Evolutionary conservation across 1,140 invertebrate species (phyloP).

Genomic region (Argopecten irradians): DNA sequence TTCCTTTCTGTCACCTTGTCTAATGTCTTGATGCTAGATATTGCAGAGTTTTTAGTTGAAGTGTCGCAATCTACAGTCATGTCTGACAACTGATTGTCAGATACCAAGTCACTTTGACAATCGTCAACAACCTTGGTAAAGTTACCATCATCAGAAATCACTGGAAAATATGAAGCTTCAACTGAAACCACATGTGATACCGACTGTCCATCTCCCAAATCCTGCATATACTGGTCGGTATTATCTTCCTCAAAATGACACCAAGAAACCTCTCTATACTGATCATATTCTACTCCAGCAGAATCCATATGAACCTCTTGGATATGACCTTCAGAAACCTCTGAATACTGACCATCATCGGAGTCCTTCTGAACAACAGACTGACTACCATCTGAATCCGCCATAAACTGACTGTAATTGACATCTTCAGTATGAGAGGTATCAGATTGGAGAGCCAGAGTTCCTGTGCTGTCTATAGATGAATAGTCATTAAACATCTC

Average conservation of each 20-base stretch:
- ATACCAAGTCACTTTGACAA: background rate
- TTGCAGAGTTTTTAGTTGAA: too few relatives aligned
- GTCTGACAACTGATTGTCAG: background rate
- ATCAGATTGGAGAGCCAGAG: too few relatives aligned
- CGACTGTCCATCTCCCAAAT: too few relatives aligned
- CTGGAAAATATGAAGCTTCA: background rate
- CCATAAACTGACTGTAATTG: too few relatives aligned
- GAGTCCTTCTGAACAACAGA: too few relatives aligned
- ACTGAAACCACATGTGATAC: background rate
- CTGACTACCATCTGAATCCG: too few relatives aligned
- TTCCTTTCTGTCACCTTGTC: background rate
- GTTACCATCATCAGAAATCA: background rate
- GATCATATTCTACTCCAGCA: background rate
- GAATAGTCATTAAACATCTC: background rate
- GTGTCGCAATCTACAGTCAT: background rate
- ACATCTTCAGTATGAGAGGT: too few relatives aligned
- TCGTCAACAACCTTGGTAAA: background rate
- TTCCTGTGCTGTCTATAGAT: background rate
- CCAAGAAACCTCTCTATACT: background rate
- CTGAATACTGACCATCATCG: too few relatives aligned
- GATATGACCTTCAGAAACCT: too few relatives aligned
- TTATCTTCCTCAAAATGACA: too few relatives aligned
- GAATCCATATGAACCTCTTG: background rate
- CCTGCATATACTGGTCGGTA: too few relatives aligned
- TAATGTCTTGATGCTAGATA: background rate